A percentile compares a stretch with the other conserved stretches of the same genome.
phyloP scores from a whole-genome alignment of 2,888 invertebrate species.

The Epicampocera succincta region DNA sequence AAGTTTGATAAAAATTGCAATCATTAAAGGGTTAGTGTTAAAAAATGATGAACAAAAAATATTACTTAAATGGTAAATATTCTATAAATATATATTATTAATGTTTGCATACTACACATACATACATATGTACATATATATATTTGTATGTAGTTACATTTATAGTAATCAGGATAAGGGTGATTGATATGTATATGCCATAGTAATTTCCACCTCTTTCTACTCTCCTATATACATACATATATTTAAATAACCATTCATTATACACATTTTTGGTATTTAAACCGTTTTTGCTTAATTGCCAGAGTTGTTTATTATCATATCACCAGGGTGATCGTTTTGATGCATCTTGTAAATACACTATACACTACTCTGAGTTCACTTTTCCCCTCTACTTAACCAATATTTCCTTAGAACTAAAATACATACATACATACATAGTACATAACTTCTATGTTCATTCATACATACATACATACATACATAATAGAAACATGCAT shows the following conservation, averaged over 20 bases:
- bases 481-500: neutral
- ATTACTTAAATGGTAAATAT: conserved; percentile 62
- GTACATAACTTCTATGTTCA: neutral
- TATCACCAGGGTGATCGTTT: conserved; percentile 14
- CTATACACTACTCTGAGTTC: neutral
- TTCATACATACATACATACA: conserved; percentile 21
- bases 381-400: neutral
- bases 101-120: conserved; percentile 50
- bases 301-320: conserved; percentile 9
- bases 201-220: conserved; percentile 41
- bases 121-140: conserved; percentile 18
- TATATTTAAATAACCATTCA: conserved; percentile 13
- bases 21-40: conserved; percentile 48
- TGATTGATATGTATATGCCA: conserved; percentile 66
- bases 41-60: conserved; percentile 24
- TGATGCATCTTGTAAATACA: conserved; percentile 7
- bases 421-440: neutral
- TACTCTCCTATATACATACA: neutral
- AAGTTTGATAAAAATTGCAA: conserved; percentile 24
- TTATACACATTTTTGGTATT: conserved; percentile 26
- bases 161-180: conserved; percentile 60
- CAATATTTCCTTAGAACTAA: neutral
- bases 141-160: too few relatives aligned
- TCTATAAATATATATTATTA: conserved; percentile 45
- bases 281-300: conserved; percentile 23